Evolutionary conservation across 2,797 vertebrate genomes (phyloP), one percentile per base, ranked within the genome.

Genomic region (Acomys russatus): DNA sequence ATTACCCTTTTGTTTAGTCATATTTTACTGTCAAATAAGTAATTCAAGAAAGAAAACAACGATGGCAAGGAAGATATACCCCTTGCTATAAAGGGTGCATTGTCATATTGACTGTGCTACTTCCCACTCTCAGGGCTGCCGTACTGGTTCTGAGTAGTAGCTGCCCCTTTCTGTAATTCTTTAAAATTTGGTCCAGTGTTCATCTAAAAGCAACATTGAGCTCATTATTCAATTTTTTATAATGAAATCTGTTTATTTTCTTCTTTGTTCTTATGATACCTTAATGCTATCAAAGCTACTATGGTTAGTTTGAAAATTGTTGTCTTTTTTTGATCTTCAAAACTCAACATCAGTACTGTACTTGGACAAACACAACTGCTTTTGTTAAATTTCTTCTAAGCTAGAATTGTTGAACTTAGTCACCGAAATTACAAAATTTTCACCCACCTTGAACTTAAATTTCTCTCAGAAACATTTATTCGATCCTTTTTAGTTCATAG

Each of bases 401-500:
- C 7, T 44, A 80, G 23, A 79, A 88, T 3, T 91, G 20, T n/a
- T 93, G 49, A 92, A 91, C 35, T 94, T 87, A 79, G 77, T 87
- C 54, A 94, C 38, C 95, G 70, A 28, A 84, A 91, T 92, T 76
- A 84, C n/a, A 94, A 79, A 79, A 30, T 91, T 83, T 87, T 96
- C 90, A 87, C 56, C 66, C 10, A 66, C 25, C 85, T 73, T 91
- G 83, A 96, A 94, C 83, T 94, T 87, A 91, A 89, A 92, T 94
- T 76, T n/a, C 38, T 96, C 84, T 95, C 71, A 78, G 56, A 15
- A 86, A 83, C 30, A 79, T 85, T 84, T 35, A 85, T 83, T 92
- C 77, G 68, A 68, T 90, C 30, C 30, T 92, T 96, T 91, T 59
- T 44, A 94, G 79, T 80, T 95, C 79, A 49, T 61, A 70, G 23